Evolutionary conservation across 1,140 invertebrate species (phyloP), one percentile per base, ranked within the genome.

Genomic region (Spodoptera litura): DNA sequence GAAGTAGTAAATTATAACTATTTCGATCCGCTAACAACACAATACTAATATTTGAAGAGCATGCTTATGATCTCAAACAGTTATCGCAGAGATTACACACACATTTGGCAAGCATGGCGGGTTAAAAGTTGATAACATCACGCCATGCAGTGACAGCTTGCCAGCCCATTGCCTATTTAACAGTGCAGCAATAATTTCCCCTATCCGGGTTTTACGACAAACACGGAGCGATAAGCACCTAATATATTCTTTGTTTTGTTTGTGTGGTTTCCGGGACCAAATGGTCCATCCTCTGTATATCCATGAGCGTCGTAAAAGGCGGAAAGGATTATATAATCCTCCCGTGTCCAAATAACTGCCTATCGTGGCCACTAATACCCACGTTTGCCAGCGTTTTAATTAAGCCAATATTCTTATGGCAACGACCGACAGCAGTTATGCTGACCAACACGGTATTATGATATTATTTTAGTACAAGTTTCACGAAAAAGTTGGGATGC

Each of bases 221-320:
- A 70, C 49, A 25, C 49, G 66, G 66, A 51, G 27, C 66, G 66
- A 70, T 52, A 70, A 70, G 66, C 49, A 70, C 66, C 44, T 70
- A 70, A 70, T 70, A 70, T 70, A 70, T 52, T 70, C 66, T 70
- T 52, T 70, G 49, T 70, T 70, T 66, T 66, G 62, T 38, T 66
- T 38, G 38, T 66, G 49, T 49, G 62, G n/a, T 66, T 49, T 44
- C 62, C 62, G 62, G 10, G 49, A 66, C 15, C 38, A 38, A 66
- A 66, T 25, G 49, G 62, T 11, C 62, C 10, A 49, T 20, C n/a
- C 35, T 38, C 58, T 61, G 31, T 61, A 27, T 59, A 27, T 61
- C 20, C 20, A 27, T 13, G 58, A 12, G 58, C 31, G 27, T 61
- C 58, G 58, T 61, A 61, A 61, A 61, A 61, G 27, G 25, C 27